Evolutionary conservation across 30 jellyfish, hydroid and myxozoan species (phyloP).

Genomic region (Turritopsis rubra): DNA sequence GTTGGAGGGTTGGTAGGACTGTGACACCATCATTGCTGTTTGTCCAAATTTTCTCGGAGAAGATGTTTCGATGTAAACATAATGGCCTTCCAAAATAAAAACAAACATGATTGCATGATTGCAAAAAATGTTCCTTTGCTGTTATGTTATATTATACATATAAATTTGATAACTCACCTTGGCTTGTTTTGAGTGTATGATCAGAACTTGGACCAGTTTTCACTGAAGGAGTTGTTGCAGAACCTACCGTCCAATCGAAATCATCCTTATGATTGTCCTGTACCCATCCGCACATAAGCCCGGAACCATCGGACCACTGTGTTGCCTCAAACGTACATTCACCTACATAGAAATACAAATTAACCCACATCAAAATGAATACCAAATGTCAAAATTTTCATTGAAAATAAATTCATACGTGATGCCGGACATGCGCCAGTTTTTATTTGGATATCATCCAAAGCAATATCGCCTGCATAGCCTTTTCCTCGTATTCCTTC

Average conservation of each 20-base stretch:
- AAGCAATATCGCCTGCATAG: slow-evolving; percentile 82
- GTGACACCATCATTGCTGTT: slow-evolving; percentile 70
- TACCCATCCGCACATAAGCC: slow-evolving; percentile 66
- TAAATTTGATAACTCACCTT: slow-evolving; percentile 30
- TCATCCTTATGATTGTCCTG: slow-evolving; percentile 73
- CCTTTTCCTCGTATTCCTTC: slow-evolving; percentile 83
- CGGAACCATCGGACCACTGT: slow-evolving; percentile 37
- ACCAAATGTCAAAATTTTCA: background rate
- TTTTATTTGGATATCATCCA: slow-evolving; percentile 69
- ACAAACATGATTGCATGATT: background rate
- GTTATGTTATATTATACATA: no score
- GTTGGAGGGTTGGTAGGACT: slow-evolving; percentile 38
- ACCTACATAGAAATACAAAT: slow-evolving; percentile 32
- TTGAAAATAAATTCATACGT: slow-evolving; percentile 10
- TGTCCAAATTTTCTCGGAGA: slow-evolving; percentile 65
- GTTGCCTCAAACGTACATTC: slow-evolving; percentile 70
- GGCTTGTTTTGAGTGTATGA: slow-evolving; percentile 73
- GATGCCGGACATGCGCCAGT: slow-evolving; percentile 25
- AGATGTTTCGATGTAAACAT: slow-evolving; percentile 92
- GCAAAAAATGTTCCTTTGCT: background rate
- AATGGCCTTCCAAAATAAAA: slow-evolving; percentile 39
- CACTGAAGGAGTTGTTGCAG: slow-evolving; percentile 70
- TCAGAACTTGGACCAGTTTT: slow-evolving; percentile 88
- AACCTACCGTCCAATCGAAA: slow-evolving; percentile 90
- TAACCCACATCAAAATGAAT: background rate